phyloP scores from a whole-genome alignment of 2,113 vertebrate species.

The Malurus melanocephalus region DNA sequence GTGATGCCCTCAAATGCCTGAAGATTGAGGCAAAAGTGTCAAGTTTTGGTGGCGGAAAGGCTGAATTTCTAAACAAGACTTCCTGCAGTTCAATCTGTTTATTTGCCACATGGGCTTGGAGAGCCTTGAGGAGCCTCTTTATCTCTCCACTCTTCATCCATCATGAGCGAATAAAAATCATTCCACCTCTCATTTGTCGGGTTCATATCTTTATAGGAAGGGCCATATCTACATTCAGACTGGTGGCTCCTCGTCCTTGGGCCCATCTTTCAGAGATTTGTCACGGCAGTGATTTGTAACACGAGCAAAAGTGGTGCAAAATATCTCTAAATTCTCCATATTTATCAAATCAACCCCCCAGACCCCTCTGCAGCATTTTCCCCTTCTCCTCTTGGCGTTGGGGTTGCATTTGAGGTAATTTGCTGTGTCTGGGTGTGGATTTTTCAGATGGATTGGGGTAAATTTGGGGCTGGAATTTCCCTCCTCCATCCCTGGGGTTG shows the following conservation, averaged over 20 bases:
- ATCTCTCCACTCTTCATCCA: constrained; percentile 16
- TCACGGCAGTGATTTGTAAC: background rate
- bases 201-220: background rate
- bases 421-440: background rate
- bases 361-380: accelerated
- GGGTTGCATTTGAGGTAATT: background rate
- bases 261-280: background rate
- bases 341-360: background rate
- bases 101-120: background rate
- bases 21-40: background rate
- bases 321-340: background rate
- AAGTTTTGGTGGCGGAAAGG: background rate
- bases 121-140: background rate
- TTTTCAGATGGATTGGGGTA: background rate
- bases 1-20: background rate
- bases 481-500: background rate
- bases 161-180: background rate
- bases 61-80: background rate
- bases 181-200: background rate
- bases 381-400: background rate
- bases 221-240: background rate
- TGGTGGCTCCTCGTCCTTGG: background rate
- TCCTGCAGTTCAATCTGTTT: background rate
- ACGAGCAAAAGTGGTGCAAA: background rate
- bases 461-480: background rate